Base-by-base conservation (phyloP, 2,888 invertebrate species). In the Cheilosia urbana region DNA sequence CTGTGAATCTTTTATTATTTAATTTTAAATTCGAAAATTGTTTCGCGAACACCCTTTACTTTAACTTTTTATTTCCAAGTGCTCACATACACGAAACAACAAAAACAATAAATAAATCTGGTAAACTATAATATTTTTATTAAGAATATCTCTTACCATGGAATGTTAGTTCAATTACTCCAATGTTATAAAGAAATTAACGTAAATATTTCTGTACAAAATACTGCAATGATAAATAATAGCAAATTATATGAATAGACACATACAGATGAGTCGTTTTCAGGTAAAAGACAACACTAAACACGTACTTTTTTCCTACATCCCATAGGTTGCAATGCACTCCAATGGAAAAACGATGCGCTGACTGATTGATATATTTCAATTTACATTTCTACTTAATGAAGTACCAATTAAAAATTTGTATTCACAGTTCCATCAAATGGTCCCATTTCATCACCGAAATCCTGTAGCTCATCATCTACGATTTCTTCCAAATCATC, bases 361-460 rank as follows among this genome's bases (percentile, higher is more conserved):
- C 17, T 55, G 51, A 53, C 34, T 58, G 34, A 42, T 57, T 60
- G 62, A 63, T 72, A 63, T 72, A 62, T 58, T 49, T 49, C 7
- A 65, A 53, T 63, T 65, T 37, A 47, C 30, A 58, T 40, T 47
- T 42, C 75, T 66, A 42, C 17, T 51, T 71, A 27, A 34, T 45
- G 45, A 17, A 17, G 24, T 7, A 24, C 21, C 57, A 40, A 63
- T 78, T 69, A 78, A 72, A 72, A 72, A 42, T 72, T 65, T 42
- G 72, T 91, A 89, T 91, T 91, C 71, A 90, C 91, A 87, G 90
- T 90, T 79, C 91, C 91, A 88, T 92, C 92, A 81, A 92, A 91
- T 24, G 92, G 91, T n/a, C 91, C 94, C 65, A 94, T 93, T 55
- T 94, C 94, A 85, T 95, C 95, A 2, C 95, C 95, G 88, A 94